Conservation (phyloP, 2,113 vertebrate species). For the Cervus canadensis region DNA sequence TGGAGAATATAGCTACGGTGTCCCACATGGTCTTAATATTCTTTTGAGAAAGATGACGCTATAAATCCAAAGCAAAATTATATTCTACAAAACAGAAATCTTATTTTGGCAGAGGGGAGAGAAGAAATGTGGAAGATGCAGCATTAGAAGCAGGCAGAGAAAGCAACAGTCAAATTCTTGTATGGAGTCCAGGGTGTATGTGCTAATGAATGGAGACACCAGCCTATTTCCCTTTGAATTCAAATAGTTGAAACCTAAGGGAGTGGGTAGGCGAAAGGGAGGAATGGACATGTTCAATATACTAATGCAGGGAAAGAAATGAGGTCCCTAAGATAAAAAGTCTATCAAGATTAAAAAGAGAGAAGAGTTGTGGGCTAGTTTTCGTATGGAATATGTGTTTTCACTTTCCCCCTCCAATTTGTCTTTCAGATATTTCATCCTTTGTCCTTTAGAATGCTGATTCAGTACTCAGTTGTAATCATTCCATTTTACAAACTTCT, state of each 20-base stretch:
- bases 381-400: neutral
- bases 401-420: neutral
- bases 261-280: accelerated
- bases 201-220: neutral
- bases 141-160: neutral
- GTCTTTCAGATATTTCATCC: neutral
- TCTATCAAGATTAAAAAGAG: neutral
- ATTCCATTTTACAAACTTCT: neutral
- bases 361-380: neutral
- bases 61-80: neutral
- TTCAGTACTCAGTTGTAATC: neutral
- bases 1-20: neutral
- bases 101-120: neutral
- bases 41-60: neutral
- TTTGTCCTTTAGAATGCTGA: neutral
- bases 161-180: neutral
- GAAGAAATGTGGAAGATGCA: neutral
- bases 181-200: too few relatives aligned
- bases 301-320: neutral
- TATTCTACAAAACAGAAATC: neutral
- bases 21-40: neutral
- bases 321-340: neutral
- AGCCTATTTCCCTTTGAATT: neutral
- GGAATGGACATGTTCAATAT: neutral
- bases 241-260: neutral